Evolutionary conservation across 2,113 vertebrate species (phyloP), one percentile per base, ranked within the genome.

Genomic region (Seriola dumerili): DNA sequence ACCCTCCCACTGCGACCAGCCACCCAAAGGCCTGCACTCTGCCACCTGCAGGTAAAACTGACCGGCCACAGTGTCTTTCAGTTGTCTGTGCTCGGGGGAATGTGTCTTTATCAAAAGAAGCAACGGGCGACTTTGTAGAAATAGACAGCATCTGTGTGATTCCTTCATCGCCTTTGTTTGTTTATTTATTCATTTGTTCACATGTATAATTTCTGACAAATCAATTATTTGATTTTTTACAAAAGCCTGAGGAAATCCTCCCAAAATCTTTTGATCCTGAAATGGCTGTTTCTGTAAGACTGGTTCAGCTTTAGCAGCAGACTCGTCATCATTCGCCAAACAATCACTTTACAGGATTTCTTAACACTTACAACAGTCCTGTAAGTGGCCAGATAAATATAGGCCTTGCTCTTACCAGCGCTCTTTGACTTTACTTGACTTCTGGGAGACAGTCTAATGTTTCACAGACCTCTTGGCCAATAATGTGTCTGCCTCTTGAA

Each of bases 1-100:
- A 89, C n/a, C 85, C 72, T 29, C 52, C 92, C 0, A 64, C 89
- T 0, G 79, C 58, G 55, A 55, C 91, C 0, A 93, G 93, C 70
- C 78, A 78, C 52, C 91, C 93, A n/a, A 96, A 93, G 40, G 96
- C 95, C 54, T 97, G 96, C 90, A 97, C 96, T 0, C 91, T 97
- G 76, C 97, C 96, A 13, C 95, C 96, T 66, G 85, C 96, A 0
- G 97, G 97, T 98, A 94, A 78, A 29, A 3, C 36, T 29, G 32
- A 48, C 16, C 29, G n/a, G 14, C 10, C 4, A 14, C 38, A 13
- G 6, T 34, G 0, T 34, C 21, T 38, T 19, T 14, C 25, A 5
- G 52, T 69, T 46, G 10, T 17, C 32, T 17, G 38, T 9, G 3
- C 17, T 58, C 29, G 29, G 29, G 29, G 29, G 42, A 78, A 57